Evolutionary conservation across 2,888 invertebrate species (phyloP), one percentile per base, ranked within the genome.

Genomic region (Sisyra terminalis): DNA sequence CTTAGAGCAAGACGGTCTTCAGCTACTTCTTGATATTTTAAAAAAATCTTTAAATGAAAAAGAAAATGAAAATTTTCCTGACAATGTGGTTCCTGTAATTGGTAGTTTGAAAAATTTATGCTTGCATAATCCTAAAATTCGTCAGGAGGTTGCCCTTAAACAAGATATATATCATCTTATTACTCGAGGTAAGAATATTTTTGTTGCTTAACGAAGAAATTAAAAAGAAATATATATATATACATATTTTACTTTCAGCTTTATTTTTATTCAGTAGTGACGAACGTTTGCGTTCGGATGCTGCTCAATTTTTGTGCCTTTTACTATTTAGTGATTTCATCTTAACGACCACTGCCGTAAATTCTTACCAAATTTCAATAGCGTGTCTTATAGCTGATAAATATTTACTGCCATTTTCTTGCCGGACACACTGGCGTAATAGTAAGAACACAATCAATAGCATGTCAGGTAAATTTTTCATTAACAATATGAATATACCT

Each of bases 71-170:
- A 62, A 67, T 53, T 69, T 69, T 57, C 66, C 69, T 7, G 69
- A 71, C 54, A 67, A 67, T 10, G 61, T 66, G 9, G 60, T 70
- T 49, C 64, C 70, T 2, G 58, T 64, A 39, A 51, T 69, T 18
- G 55, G 60, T 30, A 63, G 67, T 50, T 55, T 70, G 49, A 69
- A 68, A 55, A 53, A 60, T 53, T 56, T 66, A 51, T 61, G 57
- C 59, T 65, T 65, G 55, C 70, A 67, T 63, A 73, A 56, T 63
- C 52, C 68, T 56, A 49, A 68, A 59, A 55, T 76, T 55, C 58
- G 78, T 58, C 51, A 70, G 59, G 55, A 75, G 60, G 55, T 80
- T 56, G 59, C 73, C 55, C 51, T 65, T 56, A 46, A 64, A 60
- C 47, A 55, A 56, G 53, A 66, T 34, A 50, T 69, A 14, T 58